Evolutionary conservation across 2,797 vertebrate genomes (phyloP).

Genomic region (Calcarius lapponicus): DNA sequence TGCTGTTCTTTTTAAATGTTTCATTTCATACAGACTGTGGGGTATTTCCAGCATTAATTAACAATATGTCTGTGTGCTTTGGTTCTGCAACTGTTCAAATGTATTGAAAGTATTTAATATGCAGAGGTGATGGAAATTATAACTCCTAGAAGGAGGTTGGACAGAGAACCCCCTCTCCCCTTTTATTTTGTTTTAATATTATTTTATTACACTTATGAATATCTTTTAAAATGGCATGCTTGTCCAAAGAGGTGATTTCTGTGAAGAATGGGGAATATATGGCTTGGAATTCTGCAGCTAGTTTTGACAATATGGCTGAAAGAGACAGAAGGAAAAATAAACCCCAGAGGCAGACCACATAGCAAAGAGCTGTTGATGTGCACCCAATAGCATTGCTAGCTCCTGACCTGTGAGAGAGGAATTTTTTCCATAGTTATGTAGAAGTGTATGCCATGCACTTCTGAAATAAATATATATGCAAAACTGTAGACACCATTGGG

Average conservation of each 20-base stretch:
- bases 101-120: conserved; percentile 41
- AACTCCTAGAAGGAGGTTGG: background rate
- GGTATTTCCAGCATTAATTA: conserved; percentile 66
- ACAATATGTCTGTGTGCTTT: conserved; percentile 55
- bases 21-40: conserved; percentile 48
- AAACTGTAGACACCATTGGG: background rate
- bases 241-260: background rate
- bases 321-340: background rate
- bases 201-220: background rate
- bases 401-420: background rate
- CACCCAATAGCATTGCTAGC: background rate
- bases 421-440: background rate
- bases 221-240: background rate
- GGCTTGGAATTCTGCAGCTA: background rate
- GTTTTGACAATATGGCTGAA: background rate
- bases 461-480: background rate
- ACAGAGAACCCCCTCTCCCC: background rate
- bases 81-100: conserved; percentile 51
- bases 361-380: background rate
- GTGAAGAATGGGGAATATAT: background rate
- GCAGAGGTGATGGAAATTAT: background rate
- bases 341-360: background rate
- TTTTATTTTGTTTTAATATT: background rate
- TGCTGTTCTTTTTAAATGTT: conserved; percentile 46
- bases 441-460: background rate